Evolutionary conservation across 2,797 vertebrate genomes (phyloP), one percentile per base, ranked within the genome.

Genomic region (Erethizon dorsatum): DNA sequence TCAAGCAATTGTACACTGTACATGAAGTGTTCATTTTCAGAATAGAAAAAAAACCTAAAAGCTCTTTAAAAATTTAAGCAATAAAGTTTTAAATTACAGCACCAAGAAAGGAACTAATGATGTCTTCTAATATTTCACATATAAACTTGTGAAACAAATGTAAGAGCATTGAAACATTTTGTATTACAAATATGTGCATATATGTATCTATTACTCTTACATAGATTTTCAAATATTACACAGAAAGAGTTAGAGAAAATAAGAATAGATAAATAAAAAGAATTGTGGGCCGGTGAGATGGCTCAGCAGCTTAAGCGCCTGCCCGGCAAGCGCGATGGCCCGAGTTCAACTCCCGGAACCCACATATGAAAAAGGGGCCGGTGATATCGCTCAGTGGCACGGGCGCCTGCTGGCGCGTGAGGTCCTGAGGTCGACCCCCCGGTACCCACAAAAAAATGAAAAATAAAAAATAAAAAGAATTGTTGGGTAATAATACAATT

Each of bases 81-180:
- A 37, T 83, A 84, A 79, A 6, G 5, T 52, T 3, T 88, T 63
- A 92, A 87, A 84, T 47, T 92, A 37, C 20, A 26, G 50, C 22
- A 88, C 37, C 17, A 94, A 87, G 77, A 12, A 80, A 77, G 26
- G 5, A 96, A 88, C 11, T 54, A 33, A 85, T 77, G 84, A 71
- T 77, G 17, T 17, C n/a, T 88, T 59, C 95, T 69, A 80, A 84
- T 63, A 59, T n/a, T 92, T 93, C 61, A 82, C 26, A 52, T 71
- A 65, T 65, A 83, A 69, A 75, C 47, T 63, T 88, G 41, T 80
- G 14, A 83, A 91, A 63, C n/a, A 88, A 17, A 93, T 92, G 6
- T 52, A 54, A 45, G 33, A 59, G 6, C 15, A 57, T n/a, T 88
- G 47, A 90, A 33, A 80, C 45, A 63, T 1, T 31, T 75, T 95